Percentiles rank a stretch among this genome's conserved stretches.
phyloP scores from a whole-genome alignment of 1,140 invertebrate species.

The Sitobion miscanthi region DNA sequence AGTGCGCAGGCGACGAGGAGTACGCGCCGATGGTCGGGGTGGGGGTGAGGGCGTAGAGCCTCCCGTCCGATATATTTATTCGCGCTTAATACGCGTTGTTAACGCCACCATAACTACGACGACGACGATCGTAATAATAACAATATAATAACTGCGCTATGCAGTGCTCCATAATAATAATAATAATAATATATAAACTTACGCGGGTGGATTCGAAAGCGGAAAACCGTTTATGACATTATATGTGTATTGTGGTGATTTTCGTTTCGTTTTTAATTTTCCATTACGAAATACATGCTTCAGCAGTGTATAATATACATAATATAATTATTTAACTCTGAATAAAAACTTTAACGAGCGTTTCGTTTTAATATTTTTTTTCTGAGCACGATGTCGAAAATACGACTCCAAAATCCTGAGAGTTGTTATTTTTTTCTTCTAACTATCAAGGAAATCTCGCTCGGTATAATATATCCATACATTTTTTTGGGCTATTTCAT shows the following conservation, averaged over 20 bases:
- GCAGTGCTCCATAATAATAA: not conserved
- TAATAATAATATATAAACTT: not conserved
- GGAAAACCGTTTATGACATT: not conserved
- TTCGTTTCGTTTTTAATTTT: not conserved
- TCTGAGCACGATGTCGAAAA: not conserved
- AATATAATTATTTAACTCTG: not conserved
- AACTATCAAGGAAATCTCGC: not conserved
- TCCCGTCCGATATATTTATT: slow-evolving; percentile 44
- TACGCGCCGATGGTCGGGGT: not conserved
- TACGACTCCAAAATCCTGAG: not conserved
- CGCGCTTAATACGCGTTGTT: slow-evolving; percentile 36
- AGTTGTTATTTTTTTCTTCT: not conserved
- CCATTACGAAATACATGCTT: not conserved
- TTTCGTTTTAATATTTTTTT: not conserved
- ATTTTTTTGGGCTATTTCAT: not conserved
- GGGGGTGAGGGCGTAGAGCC: not conserved
- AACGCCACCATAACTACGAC: slow-evolving; percentile 19
- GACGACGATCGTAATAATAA: not conserved
- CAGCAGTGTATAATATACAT: not conserved
- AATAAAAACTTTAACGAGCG: not conserved
- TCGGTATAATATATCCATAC: not conserved
- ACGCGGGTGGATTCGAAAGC: not conserved
- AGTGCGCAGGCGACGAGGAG: not conserved
- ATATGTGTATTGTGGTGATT: not conserved
- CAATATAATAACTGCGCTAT: not conserved